Percentiles rank a stretch among this genome's conserved stretches.
Evolutionary conservation across 2,113 vertebrate genomes (phyloP).

Genomic region (Elephas maximus): DNA sequence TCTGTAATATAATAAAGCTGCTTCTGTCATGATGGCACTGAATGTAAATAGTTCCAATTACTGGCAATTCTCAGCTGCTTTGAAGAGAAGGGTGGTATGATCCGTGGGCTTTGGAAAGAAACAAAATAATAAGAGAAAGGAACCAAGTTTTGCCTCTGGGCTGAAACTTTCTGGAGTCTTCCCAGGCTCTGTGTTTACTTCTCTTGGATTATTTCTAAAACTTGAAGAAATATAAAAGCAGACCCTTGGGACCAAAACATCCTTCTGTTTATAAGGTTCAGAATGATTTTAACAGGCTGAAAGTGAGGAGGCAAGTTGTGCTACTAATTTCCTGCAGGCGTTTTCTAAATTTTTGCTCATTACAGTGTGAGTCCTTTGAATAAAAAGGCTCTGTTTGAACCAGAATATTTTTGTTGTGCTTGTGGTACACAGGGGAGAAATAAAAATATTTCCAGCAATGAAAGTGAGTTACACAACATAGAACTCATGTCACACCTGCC

Average conservation of each 20-base stretch:
- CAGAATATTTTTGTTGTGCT: constrained; percentile 23
- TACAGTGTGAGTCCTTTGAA: constrained; percentile 55
- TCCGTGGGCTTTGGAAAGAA: constrained; percentile 43
- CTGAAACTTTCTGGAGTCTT: constrained; percentile 52
- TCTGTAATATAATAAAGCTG: constrained; percentile 80
- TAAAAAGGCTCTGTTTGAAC: constrained; percentile 67
- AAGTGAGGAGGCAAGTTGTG: not conserved
- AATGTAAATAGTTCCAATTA: constrained; percentile 77
- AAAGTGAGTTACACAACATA: not conserved
- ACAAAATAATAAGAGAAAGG: constrained; percentile 50
- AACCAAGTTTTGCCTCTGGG: not conserved
- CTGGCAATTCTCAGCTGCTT: constrained; percentile 57
- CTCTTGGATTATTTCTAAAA: constrained; percentile 62
- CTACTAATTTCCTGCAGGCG: constrained; percentile 55
- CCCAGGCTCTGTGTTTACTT: constrained; percentile 36
- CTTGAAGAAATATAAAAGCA: not conserved
- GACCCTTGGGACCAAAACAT: constrained; percentile 38
- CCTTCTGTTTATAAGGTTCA: constrained; percentile 37
- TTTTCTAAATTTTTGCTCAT: constrained; percentile 19
- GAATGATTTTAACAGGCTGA: constrained; percentile 33
- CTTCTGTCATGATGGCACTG: constrained; percentile 52
- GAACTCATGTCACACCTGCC: not conserved
- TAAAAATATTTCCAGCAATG: constrained; percentile 50
- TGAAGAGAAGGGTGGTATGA: constrained; percentile 37
- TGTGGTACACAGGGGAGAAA: constrained; percentile 24